phyloP scores from a whole-genome alignment of 2,888 invertebrate genomes.

The Argyresthia albistria region DNA sequence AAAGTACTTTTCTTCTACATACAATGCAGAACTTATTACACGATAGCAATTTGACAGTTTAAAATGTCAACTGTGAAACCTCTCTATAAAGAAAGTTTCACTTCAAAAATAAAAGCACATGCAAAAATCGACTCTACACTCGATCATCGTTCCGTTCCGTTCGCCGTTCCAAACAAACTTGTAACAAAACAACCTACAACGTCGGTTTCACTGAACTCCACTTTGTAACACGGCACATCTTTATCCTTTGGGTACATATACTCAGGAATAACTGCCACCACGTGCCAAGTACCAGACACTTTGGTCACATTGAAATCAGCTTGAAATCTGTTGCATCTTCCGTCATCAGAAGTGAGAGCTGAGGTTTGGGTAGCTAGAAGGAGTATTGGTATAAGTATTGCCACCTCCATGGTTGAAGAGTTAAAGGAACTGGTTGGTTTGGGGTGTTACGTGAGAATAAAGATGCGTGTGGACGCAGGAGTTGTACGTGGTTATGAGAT shows the following conservation, averaged over 20 bases:
- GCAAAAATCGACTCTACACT: no score
- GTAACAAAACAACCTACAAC: conserved; percentile 28
- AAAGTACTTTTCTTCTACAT: no score
- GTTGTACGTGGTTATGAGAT: no score
- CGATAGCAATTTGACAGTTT: no score
- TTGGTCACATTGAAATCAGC: conserved; percentile 38
- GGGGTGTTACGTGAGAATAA: no score
- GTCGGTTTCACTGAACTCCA: conserved; percentile 54
- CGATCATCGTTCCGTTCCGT: no score
- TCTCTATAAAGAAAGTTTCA: no score
- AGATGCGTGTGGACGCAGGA: no score
- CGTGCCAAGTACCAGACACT: conserved; percentile 44
- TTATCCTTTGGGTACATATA: conserved; percentile 41
- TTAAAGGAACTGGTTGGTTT: no score
- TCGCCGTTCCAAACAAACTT: background rate
- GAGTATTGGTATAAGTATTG: background rate
- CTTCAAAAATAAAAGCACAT: no score
- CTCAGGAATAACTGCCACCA: conserved; percentile 49
- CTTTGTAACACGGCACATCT: conserved; percentile 37
- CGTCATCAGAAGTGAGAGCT: conserved; percentile 10
- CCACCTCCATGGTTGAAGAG: background rate
- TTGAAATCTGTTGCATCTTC: conserved; percentile 35
- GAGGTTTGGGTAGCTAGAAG: background rate
- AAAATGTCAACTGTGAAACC: no score
- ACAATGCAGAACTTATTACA: no score